phyloP scores from a whole-genome alignment of 2,888 invertebrate genomes.

The Iselma pallidipennis region DNA sequence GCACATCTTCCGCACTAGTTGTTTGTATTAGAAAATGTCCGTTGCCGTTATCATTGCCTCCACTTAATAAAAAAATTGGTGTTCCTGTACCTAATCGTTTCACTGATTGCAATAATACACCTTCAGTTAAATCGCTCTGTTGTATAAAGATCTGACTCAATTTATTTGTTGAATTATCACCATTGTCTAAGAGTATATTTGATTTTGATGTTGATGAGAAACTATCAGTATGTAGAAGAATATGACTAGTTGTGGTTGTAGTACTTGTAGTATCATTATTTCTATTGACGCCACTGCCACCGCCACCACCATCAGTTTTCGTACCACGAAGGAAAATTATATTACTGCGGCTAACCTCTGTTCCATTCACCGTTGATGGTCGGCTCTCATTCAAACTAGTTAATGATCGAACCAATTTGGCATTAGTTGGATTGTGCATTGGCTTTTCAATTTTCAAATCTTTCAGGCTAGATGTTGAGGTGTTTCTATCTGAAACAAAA shows the following conservation, averaged over 20 bases:
- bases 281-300: conserved; percentile 36
- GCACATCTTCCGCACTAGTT: conserved; percentile 39
- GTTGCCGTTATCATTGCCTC: conserved; percentile 48
- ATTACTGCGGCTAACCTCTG: conserved; percentile 47
- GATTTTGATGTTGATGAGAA: conserved; percentile 37
- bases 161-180: conserved; percentile 35
- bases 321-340: conserved; percentile 49
- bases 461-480: conserved; percentile 17
- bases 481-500: conserved; percentile 31
- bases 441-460: conserved; percentile 27
- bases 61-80: conserved; percentile 51
- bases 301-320: conserved; percentile 43
- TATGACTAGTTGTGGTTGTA: conserved; percentile 34
- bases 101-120: conserved; percentile 52
- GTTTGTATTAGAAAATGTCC: conserved; percentile 52
- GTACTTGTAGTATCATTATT: background rate
- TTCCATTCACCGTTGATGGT: conserved; percentile 25
- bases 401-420: conserved; percentile 44
- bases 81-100: conserved; percentile 50
- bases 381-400: conserved; percentile 36
- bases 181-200: conserved; percentile 46
- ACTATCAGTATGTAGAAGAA: conserved; percentile 48
- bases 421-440: conserved; percentile 46
- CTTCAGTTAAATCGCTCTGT: conserved; percentile 50
- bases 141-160: conserved; percentile 51